A percentile compares a stretch with the other conserved stretches of the same genome.
These are phyloP conservation scores for Mohoua ochrocephala DNA, from an alignment of 2,113 vertebrate species.

Conservation along the genomic window DNA sequence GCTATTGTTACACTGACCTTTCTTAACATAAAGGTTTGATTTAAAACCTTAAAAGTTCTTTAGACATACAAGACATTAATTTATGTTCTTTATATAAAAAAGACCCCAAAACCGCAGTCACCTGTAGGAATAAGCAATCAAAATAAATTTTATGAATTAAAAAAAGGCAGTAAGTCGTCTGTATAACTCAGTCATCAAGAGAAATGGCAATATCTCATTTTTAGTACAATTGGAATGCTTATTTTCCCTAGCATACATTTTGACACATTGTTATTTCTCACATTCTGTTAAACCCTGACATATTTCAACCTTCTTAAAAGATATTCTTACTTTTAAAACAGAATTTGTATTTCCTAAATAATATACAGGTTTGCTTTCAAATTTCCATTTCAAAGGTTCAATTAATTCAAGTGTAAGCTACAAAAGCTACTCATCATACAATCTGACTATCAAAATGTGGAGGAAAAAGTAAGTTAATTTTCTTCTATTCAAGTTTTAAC, in stretches of 20 bases:
- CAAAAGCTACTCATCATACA: not conserved
- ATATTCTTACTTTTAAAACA: not conserved
- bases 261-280: not conserved
- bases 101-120: not conserved
- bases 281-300: not conserved
- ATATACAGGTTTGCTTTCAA: not conserved
- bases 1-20: not conserved
- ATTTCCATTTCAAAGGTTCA: slow-evolving; percentile 39
- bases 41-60: not conserved
- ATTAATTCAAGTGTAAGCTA: slow-evolving; percentile 9
- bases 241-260: not conserved
- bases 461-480: not conserved
- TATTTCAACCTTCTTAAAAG: not conserved
- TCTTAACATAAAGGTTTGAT: not conserved
- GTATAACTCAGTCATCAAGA: not conserved
- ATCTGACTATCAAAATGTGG: not conserved
- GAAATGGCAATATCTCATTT: not conserved
- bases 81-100: not conserved
- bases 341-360: not conserved
- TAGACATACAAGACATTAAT: not conserved
- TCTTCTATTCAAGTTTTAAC: not conserved
- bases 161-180: not conserved
- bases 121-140: not conserved
- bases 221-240: not conserved
- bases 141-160: not conserved